Evolutionary conservation across 2,797 vertebrate species (phyloP).

Genomic region (Pseudochromis fuscus): DNA sequence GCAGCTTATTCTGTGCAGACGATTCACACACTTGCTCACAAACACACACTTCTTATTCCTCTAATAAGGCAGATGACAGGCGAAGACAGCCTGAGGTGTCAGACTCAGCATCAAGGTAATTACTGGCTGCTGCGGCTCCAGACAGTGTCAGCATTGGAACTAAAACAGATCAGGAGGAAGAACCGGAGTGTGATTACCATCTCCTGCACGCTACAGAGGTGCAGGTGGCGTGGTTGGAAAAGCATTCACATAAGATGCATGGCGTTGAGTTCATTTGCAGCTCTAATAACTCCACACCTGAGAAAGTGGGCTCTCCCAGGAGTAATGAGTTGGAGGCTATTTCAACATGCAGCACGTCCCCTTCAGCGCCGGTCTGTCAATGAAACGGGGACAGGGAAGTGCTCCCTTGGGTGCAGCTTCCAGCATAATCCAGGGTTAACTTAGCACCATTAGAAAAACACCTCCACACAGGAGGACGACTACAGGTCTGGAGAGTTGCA

Average conservation of each 20-base stretch:
- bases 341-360: conserved; percentile 47
- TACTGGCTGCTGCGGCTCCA: conserved; percentile 42
- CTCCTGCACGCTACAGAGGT: not conserved
- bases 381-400: conserved; percentile 55
- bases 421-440: conserved; percentile 69
- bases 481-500: conserved; percentile 38
- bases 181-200: not conserved
- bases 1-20: conserved; percentile 48
- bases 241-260: conserved; percentile 7
- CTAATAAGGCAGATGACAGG: conserved; percentile 66
- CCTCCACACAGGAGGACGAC: conserved; percentile 35
- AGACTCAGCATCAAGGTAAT: conserved; percentile 31
- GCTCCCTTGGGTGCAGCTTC: conserved; percentile 46
- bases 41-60: conserved; percentile 30
- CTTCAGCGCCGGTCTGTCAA: conserved; percentile 27
- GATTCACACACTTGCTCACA: not conserved
- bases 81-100: conserved; percentile 30
- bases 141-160: conserved; percentile 22
- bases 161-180: conserved; percentile 15
- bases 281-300: not conserved
- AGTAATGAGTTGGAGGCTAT: conserved; percentile 58
- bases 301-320: conserved; percentile 51
- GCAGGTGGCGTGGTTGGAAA: conserved; percentile 12
- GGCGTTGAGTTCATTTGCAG: conserved; percentile 12
- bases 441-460: conserved; percentile 78